phyloP scores from a whole-genome alignment of 2,888 invertebrate species.

The Conus canariensis region DNA sequence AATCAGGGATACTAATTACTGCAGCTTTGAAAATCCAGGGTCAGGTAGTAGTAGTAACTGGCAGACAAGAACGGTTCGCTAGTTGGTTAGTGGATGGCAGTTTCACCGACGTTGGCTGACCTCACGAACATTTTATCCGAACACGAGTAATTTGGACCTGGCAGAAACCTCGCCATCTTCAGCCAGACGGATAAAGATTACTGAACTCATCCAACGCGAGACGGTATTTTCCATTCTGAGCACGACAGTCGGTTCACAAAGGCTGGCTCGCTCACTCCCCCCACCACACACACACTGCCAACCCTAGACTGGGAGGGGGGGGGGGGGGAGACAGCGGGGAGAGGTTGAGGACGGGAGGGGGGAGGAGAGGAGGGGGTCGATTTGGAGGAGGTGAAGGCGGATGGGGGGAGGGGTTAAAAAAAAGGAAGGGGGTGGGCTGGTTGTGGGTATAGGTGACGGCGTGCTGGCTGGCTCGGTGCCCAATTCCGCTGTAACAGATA shows the following conservation, averaged over 20 bases:
- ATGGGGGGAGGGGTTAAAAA: not conserved
- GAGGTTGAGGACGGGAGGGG: not conserved
- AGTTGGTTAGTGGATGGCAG: no score
- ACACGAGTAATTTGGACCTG: no score
- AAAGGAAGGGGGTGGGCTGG: not conserved
- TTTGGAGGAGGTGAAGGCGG: not conserved
- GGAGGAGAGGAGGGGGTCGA: not conserved
- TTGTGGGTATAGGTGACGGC: no score
- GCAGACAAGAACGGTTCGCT: no score
- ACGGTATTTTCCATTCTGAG: constrained; percentile 11
- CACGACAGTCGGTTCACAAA: no score
- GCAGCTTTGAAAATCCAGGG: no score
- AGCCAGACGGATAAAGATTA: not conserved
- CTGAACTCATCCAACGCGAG: not conserved
- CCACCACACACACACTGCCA: not conserved
- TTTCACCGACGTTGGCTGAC: no score
- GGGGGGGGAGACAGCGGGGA: not conserved
- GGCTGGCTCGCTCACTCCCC: not conserved
- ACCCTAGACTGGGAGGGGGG: not conserved
- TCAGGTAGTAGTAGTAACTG: no score
- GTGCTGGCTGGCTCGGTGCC: not conserved
- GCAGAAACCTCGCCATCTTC: not conserved
- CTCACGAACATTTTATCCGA: no score
- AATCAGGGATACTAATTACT: no score
- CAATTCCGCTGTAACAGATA: not conserved